Conservation (phyloP, 2,888 invertebrate genomes). For the Eremobia ochroleuca region DNA sequence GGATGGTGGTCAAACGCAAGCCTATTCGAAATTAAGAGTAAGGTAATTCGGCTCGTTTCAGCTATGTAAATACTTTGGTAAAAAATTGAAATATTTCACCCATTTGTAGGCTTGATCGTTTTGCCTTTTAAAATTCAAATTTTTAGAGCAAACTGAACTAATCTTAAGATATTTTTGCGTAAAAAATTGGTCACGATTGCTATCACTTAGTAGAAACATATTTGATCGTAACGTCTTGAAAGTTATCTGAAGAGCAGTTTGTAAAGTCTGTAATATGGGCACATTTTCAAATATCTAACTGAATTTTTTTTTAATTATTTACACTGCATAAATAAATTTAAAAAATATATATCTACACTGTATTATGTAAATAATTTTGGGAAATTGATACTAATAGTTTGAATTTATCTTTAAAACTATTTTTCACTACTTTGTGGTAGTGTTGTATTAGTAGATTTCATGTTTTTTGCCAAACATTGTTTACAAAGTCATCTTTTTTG, state of each 20-base stretch:
- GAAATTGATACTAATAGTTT: not conserved
- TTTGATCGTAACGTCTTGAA: slow-evolving; percentile 20
- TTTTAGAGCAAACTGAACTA: not conserved
- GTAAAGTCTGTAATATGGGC: not conserved
- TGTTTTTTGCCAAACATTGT: not conserved
- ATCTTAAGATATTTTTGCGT: slow-evolving; percentile 18
- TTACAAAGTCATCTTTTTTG: not conserved
- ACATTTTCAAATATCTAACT: slow-evolving; percentile 2
- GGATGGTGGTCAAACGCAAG: not conserved
- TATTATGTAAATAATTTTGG: not conserved
- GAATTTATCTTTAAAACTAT: not conserved
- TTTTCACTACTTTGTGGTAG: not conserved
- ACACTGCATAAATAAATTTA: too few species aligned
- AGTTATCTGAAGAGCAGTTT: slow-evolving; percentile 3
- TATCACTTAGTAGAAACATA: not conserved
- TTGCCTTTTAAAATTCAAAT: not conserved
- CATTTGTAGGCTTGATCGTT: not conserved
- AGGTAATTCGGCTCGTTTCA: too few species aligned
- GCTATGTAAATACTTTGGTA: not conserved
- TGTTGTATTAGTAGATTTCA: not conserved
- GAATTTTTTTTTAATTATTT: too few species aligned
- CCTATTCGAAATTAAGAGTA: not conserved
- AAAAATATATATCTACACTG: not conserved
- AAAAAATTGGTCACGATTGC: slow-evolving; percentile 24
- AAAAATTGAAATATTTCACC: not conserved